A percentile compares a stretch with the other conserved stretches of the same genome.
Conservation (phyloP, 92 coral and sea anemone genomes). For the Zoanthus solanderi region DNA sequence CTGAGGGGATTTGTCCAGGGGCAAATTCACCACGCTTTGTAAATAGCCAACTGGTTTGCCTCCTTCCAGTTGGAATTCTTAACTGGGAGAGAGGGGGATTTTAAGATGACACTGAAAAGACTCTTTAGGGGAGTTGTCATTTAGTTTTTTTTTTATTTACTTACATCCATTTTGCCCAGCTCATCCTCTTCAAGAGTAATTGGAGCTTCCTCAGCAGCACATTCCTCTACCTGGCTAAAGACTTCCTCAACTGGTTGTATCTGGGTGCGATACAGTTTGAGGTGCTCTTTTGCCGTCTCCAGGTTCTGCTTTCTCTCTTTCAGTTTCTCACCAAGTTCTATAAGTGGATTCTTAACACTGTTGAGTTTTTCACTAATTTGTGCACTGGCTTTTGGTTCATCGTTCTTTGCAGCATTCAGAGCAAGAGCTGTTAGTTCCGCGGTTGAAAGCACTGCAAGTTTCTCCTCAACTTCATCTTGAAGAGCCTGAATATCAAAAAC, state of each 20-base stretch:
- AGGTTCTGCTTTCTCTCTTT: conserved; percentile 84
- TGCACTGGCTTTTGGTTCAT: conserved; percentile 89
- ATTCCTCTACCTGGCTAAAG: conserved; percentile 80
- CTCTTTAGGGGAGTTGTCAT: too few species aligned
- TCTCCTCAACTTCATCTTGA: conserved; percentile 71
- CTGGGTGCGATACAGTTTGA: conserved; percentile 77
- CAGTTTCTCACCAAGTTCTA: conserved; percentile 83
- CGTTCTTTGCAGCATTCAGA: conserved; percentile 80
- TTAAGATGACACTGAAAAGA: too few species aligned
- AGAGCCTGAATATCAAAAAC: conserved; percentile 63
- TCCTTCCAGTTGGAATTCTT: too few species aligned
- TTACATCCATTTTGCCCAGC: conserved; percentile 93
- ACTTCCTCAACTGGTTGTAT: conserved; percentile 91
- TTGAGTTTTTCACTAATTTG: conserved; percentile 78
- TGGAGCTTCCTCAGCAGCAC: conserved; percentile 80
- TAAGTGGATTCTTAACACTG: conserved; percentile 69
- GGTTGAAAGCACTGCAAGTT: conserved; percentile 72
- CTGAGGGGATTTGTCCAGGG: too few species aligned
- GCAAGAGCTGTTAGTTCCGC: conserved; percentile 83
- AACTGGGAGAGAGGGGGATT: too few species aligned
- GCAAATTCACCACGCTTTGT: too few species aligned
- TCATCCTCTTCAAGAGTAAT: conserved; percentile 83
- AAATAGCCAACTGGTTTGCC: too few species aligned
- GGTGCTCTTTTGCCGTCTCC: conserved; percentile 77
- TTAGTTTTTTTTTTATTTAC: background rate